phyloP scores from a whole-genome alignment of 2,113 vertebrate genomes.

The Leucopsar rothschildi region DNA sequence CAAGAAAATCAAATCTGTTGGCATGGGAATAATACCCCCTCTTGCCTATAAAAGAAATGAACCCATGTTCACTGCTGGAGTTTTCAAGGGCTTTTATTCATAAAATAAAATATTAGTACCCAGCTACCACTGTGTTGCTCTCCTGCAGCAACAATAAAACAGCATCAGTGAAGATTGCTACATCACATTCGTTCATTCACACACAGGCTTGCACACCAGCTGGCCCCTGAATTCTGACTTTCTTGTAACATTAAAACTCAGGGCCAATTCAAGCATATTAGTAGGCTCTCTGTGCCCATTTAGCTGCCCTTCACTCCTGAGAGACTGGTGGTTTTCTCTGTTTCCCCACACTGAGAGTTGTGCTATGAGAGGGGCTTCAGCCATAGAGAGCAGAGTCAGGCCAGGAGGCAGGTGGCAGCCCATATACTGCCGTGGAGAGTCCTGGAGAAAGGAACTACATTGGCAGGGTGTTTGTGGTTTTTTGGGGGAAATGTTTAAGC shows the following conservation, averaged over 20 bases:
- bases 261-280: not conserved
- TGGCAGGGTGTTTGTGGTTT: not conserved
- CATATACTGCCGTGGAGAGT: not conserved
- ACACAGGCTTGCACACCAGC: not conserved
- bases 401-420: constrained; percentile 1
- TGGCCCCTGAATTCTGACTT: constrained; percentile 8
- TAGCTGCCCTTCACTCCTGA: not conserved
- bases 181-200: not conserved
- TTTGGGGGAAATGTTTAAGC: not conserved
- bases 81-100: constrained; percentile 64
- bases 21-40: constrained; percentile 61
- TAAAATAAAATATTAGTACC: constrained; percentile 69
- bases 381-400: not conserved
- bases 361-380: not conserved
- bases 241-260: constrained; percentile 27
- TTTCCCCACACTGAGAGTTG: not conserved
- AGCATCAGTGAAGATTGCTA: constrained; percentile 27
- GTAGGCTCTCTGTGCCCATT: not conserved
- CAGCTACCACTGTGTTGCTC: constrained; percentile 35
- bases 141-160: constrained; percentile 65
- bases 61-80: constrained; percentile 51
- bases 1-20: constrained; percentile 66
- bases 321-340: not conserved
- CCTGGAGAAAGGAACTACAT: not conserved
- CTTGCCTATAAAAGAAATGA: constrained; percentile 67